Percentiles rank a stretch among this genome's conserved stretches.
phyloP scores from a whole-genome alignment of 1,140 invertebrate genomes.

The Brachionus rubens region DNA sequence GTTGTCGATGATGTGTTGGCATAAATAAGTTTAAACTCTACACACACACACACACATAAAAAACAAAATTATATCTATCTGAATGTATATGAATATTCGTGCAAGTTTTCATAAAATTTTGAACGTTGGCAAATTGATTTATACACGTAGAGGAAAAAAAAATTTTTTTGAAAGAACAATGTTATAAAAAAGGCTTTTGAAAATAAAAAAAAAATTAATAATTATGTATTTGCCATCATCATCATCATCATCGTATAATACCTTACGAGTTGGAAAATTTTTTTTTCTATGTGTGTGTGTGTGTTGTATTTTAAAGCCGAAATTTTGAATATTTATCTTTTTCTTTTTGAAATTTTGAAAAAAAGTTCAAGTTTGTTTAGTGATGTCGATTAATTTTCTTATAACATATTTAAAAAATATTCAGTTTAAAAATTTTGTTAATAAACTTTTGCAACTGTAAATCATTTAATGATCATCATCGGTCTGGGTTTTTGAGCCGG shows the following conservation, averaged over 20 bases:
- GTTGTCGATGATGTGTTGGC: conserved; percentile 42
- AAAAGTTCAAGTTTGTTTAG: too few relatives aligned
- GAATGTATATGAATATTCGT: background rate
- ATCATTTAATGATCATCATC: too few relatives aligned
- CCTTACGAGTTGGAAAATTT: too few relatives aligned
- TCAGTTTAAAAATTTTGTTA: too few relatives aligned
- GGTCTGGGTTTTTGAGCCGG: too few relatives aligned
- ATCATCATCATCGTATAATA: too few relatives aligned
- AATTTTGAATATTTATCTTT: too few relatives aligned
- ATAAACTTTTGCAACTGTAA: too few relatives aligned
- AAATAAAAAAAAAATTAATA: too few relatives aligned
- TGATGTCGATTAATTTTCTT: too few relatives aligned
- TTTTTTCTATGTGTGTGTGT: background rate
- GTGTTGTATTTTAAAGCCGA: background rate
- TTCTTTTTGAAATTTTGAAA: too few relatives aligned
- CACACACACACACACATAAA: background rate
- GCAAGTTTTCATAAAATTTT: conserved; percentile 6
- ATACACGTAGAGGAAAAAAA: conserved; percentile 24
- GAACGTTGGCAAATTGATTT: conserved; percentile 13
- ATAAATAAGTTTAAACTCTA: conserved; percentile 18
- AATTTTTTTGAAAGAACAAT: background rate
- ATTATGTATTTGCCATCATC: conserved; percentile 16
- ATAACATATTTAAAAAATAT: too few relatives aligned
- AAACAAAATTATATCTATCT: background rate
- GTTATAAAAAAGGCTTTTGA: background rate